A percentile compares a stretch with the other conserved stretches of the same genome.
phyloP scores from a whole-genome alignment of 2,888 invertebrate species.

The Sphecodes monilicornis region DNA sequence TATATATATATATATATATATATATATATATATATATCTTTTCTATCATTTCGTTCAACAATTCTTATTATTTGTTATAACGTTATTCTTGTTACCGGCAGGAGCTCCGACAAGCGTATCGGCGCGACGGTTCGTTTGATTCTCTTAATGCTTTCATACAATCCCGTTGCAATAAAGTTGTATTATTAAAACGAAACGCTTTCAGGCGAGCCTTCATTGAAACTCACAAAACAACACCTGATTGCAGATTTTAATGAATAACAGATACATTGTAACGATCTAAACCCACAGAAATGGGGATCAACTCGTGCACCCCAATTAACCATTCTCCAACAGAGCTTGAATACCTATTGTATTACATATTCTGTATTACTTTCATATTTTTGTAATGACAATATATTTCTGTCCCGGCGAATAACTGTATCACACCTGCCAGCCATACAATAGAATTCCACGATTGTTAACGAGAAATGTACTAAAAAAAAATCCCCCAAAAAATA shows the following conservation, averaged over 20 bases:
- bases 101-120: not conserved
- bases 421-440: not conserved
- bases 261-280: slow-evolving; percentile 16
- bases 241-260: slow-evolving; percentile 31
- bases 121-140: slow-evolving; percentile 15
- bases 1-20: not conserved
- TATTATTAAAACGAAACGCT: slow-evolving; percentile 20
- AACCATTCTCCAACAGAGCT: slow-evolving; percentile 21
- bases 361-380: slow-evolving; percentile 1
- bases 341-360: slow-evolving; percentile 9
- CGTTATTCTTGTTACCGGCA: not conserved
- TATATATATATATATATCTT: not conserved
- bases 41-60: not conserved
- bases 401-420: not conserved
- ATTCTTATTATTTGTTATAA: not conserved
- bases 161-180: slow-evolving; percentile 10
- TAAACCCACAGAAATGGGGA: slow-evolving; percentile 12
- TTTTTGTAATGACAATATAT: slow-evolving; percentile 1
- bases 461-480: not conserved
- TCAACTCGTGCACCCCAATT: slow-evolving; percentile 23
- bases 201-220: slow-evolving; percentile 19
- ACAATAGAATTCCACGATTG: not conserved
- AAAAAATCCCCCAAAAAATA: not conserved
- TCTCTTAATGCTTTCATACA: slow-evolving; percentile 7
- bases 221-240: slow-evolving; percentile 1